phyloP scores from a whole-genome alignment of 2,888 invertebrate genomes.

The Scelioninae gen. 1 region DNA sequence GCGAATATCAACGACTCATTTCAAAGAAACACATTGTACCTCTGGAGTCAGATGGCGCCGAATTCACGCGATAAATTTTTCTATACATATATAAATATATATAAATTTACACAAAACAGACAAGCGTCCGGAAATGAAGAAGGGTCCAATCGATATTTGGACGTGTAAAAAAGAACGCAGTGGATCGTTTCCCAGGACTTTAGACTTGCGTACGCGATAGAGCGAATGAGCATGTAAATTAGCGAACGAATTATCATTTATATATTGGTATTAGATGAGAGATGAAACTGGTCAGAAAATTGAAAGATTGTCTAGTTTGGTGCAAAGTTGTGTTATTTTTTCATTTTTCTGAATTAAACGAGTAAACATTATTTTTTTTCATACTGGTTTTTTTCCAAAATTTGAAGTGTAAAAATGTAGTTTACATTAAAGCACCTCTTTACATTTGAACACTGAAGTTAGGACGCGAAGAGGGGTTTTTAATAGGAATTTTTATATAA shows the following conservation, averaged over 20 bases:
- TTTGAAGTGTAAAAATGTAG: no score
- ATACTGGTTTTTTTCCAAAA: no score
- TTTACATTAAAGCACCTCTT: no score
- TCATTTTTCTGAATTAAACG: no score
- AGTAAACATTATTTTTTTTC: no score
- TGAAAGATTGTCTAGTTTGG: no score
- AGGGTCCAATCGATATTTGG: constrained; percentile 6
- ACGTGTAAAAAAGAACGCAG: constrained; percentile 30
- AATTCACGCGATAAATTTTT: constrained; percentile 50
- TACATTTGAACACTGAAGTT: no score
- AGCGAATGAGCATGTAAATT: constrained; percentile 59
- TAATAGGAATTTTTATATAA: no score
- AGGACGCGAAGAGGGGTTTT: no score
- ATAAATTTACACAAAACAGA: constrained; percentile 27
- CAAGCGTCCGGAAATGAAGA: background rate
- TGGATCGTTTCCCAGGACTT: constrained; percentile 19
- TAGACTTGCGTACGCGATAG: constrained; percentile 31
- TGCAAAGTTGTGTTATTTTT: background rate
- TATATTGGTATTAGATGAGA: constrained; percentile 27
- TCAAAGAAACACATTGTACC: no score
- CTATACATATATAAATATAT: constrained; percentile 50
- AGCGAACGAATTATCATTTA: constrained; percentile 41
- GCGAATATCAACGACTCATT: constrained; percentile 7
- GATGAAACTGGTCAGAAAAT: background rate
- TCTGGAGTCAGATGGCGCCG: no score